phyloP scores from a whole-genome alignment of 2,888 invertebrate species.

The Melipona beecheii region DNA sequence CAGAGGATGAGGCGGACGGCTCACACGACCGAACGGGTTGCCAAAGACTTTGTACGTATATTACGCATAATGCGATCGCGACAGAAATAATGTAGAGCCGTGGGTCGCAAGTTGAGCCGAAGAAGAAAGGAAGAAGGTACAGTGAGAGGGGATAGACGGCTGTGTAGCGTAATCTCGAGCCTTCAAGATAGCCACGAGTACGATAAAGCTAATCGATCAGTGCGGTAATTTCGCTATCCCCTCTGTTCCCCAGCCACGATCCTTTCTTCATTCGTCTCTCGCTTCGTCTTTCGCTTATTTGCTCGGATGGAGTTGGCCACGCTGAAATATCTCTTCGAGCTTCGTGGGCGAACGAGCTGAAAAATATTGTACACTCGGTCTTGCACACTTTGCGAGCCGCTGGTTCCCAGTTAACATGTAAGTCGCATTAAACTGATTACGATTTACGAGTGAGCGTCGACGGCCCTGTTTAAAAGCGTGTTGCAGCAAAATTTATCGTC shows the following conservation, averaged over 20 bases:
- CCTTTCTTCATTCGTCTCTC: constrained; percentile 7
- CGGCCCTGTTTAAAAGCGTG: constrained; percentile 64
- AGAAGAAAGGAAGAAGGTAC: not conserved
- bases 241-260: not conserved
- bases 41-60: not conserved
- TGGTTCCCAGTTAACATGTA: constrained; percentile 69
- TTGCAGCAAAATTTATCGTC: constrained; percentile 50
- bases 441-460: constrained; percentile 72
- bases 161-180: constrained; percentile 33
- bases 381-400: constrained; percentile 61
- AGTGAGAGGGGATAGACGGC: constrained; percentile 17
- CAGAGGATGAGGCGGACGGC: not conserved
- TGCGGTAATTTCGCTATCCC: constrained; percentile 49
- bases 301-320: constrained; percentile 13
- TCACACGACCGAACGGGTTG: not conserved
- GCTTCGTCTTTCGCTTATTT: not conserved
- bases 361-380: constrained; percentile 34
- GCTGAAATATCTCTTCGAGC: constrained; percentile 3
- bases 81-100: constrained; percentile 23
- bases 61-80: not conserved
- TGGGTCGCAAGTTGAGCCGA: not conserved
- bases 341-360: not conserved
- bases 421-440: constrained; percentile 79
- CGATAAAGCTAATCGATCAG: constrained; percentile 64
- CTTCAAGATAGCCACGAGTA: too few species aligned